Conservation (phyloP, 2,113 vertebrate species). For the Acrocephalus kingi region DNA sequence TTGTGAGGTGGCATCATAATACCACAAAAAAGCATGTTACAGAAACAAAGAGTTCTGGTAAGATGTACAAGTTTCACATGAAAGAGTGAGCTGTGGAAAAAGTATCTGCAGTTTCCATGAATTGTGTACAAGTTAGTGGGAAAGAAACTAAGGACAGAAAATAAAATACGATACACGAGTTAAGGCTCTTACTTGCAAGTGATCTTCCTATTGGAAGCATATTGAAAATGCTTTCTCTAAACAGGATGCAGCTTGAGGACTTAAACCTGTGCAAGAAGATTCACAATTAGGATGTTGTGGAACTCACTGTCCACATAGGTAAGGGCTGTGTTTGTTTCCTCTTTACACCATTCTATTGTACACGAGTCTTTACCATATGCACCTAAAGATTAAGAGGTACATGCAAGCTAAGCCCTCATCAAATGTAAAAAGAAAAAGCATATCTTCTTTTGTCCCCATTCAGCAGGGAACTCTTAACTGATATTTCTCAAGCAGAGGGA, state of each 20-base stretch:
- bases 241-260: neutral
- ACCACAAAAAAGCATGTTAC: conserved; percentile 22
- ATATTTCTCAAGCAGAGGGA: neutral
- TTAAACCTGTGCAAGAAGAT: neutral
- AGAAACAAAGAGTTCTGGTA: neutral
- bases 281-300: neutral
- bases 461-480: neutral
- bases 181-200: conserved; percentile 21
- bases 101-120: neutral
- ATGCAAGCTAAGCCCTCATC: neutral
- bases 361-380: neutral
- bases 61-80: neutral
- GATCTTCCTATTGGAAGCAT: neutral
- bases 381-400: neutral
- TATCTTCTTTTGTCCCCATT: neutral
- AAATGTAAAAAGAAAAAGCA: neutral
- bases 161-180: neutral
- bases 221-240: neutral
- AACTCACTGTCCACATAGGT: neutral
- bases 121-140: neutral
- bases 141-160: neutral
- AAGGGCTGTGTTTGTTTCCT: neutral
- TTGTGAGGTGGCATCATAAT: neutral
- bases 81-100: neutral
- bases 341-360: neutral